Percentiles rank a stretch among this genome's conserved stretches.
These are phyloP conservation scores for Terrapene triunguis DNA, from an alignment of 2,113 vertebrate species.

Conservation along the genomic window DNA sequence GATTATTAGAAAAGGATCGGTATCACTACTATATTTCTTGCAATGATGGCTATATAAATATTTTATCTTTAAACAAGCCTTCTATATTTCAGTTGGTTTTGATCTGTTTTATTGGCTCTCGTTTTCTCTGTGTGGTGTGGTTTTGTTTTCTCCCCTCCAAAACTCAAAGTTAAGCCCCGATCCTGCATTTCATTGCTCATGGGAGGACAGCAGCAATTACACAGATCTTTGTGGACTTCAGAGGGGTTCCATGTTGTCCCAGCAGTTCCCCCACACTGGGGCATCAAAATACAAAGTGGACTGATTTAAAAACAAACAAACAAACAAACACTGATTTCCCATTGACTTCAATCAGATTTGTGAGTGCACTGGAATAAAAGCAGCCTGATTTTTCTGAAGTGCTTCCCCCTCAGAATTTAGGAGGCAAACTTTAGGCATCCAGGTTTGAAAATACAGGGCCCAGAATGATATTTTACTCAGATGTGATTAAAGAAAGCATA, in stretches of 20 bases:
- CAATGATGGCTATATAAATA: accelerated
- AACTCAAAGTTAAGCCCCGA: background rate
- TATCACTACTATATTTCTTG: background rate
- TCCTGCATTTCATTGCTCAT: background rate
- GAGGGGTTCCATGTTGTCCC: background rate
- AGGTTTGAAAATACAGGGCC: background rate
- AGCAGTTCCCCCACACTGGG: background rate
- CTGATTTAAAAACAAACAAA: background rate
- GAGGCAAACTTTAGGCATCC: background rate
- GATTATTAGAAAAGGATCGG: background rate
- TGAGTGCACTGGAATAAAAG: background rate
- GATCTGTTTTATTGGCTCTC: background rate
- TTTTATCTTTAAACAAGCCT: accelerated
- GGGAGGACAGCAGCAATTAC: background rate
- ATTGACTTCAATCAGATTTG: background rate
- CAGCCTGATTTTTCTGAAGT: background rate
- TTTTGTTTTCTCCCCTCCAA: background rate
- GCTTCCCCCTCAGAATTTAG: background rate
- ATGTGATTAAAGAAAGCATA: background rate
- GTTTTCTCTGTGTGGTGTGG: background rate
- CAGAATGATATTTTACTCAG: background rate
- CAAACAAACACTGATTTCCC: accelerated
- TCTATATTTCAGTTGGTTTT: background rate
- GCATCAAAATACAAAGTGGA: accelerated
- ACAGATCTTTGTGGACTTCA: background rate